Percentiles rank a stretch among this genome's conserved stretches.
phyloP scores from a whole-genome alignment of 92 coral and sea anemone species.

The Epizoanthus fatuus region DNA sequence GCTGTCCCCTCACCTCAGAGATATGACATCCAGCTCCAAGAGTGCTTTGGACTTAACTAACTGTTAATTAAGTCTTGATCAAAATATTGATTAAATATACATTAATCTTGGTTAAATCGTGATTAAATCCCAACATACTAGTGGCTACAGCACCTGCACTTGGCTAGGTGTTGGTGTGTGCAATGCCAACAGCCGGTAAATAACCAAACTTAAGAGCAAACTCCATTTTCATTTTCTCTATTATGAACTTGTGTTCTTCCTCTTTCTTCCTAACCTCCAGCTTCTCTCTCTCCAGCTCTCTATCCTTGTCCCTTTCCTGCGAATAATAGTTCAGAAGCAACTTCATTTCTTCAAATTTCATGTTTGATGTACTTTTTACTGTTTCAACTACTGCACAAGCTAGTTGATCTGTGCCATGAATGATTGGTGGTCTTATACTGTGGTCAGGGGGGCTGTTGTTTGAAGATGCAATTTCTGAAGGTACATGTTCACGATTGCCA shows the following conservation, averaged over 20 bases:
- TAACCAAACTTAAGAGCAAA: constrained; percentile 43
- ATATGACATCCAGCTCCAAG: no score
- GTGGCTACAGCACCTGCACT: neutral
- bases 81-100: no score
- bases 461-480: neutral
- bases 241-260: constrained; percentile 33
- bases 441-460: neutral
- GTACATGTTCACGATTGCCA: neutral
- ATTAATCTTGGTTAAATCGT: no score
- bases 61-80: no score
- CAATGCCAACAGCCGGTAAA: constrained; percentile 23
- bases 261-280: constrained; percentile 14
- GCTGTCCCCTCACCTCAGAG: no score
- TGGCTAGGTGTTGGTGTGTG: neutral
- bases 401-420: constrained; percentile 17
- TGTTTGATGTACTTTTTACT: constrained; percentile 14
- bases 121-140: no score
- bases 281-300: constrained; percentile 33
- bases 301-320: constrained; percentile 33
- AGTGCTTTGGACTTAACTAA: neutral
- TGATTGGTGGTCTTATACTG: neutral
- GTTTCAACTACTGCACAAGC: constrained; percentile 23
- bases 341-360: constrained; percentile 27
- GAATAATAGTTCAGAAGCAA: constrained; percentile 33
- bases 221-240: constrained; percentile 42